Conservation (phyloP, 1,140 invertebrate species). For the Neodiprion lecontei region DNA sequence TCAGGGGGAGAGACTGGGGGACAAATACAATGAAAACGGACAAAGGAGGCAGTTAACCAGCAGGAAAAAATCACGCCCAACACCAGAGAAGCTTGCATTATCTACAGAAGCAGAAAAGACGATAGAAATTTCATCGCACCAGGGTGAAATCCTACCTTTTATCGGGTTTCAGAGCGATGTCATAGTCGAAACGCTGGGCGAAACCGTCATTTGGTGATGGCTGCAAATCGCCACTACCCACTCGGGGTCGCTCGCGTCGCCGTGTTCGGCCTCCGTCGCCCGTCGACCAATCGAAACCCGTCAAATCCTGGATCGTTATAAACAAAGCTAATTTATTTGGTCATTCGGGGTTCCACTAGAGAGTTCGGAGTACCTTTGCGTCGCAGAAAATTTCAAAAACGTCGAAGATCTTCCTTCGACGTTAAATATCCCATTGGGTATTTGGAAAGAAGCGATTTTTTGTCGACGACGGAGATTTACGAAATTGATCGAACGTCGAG, state of each 20-base stretch:
- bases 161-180: conserved; percentile 33
- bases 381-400: not conserved
- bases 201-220: conserved; percentile 37
- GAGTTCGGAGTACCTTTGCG: not conserved
- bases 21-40: conserved; percentile 12
- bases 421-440: not conserved
- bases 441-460: not conserved
- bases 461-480: not conserved
- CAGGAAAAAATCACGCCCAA: conserved; percentile 15
- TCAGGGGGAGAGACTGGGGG: not conserved
- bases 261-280: not conserved
- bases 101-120: not conserved
- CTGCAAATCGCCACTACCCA: conserved; percentile 39
- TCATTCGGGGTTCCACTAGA: not conserved
- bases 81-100: not conserved
- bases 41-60: conserved; percentile 15
- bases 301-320: conserved; percentile 8
- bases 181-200: conserved; percentile 31
- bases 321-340: conserved; percentile 11
- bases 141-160: conserved; percentile 39
- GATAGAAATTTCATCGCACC: conserved; percentile 16
- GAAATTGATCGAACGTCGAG: not conserved
- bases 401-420: not conserved
- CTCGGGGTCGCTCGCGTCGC: conserved; percentile 38
- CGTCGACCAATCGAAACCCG: not conserved